These are phyloP conservation scores for Sisor rabdophorus DNA, from an alignment of 2,113 vertebrate species.

Conservation along the genomic window DNA sequence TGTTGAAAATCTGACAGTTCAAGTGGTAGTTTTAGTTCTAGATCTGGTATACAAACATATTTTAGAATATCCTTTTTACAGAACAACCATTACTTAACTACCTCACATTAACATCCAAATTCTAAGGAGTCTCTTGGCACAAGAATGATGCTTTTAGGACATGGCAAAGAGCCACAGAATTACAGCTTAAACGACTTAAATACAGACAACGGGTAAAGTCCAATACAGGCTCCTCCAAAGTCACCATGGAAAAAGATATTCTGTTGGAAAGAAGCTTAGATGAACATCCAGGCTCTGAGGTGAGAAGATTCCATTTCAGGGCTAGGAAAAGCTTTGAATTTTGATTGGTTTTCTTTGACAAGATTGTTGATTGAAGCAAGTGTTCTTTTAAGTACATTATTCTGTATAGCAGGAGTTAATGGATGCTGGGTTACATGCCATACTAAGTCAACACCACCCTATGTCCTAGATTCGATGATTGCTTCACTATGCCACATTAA, in stretches of 20 bases:
- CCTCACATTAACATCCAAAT: background rate
- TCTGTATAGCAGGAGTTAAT: constrained; percentile 23
- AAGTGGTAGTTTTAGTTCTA: background rate
- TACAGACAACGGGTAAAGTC: background rate
- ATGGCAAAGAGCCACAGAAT: constrained; percentile 8
- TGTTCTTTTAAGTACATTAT: background rate
- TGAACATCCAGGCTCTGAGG: background rate
- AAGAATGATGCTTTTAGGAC: constrained; percentile 11
- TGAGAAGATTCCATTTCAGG: background rate
- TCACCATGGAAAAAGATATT: background rate
- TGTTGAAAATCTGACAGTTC: background rate
- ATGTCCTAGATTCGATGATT: background rate
- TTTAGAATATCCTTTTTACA: background rate
- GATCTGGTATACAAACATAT: background rate
- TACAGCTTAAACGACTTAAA: background rate
- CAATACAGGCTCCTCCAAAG: constrained; percentile 1
- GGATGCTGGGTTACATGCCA: constrained; percentile 1
- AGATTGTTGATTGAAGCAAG: background rate
- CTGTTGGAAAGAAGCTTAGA: background rate
- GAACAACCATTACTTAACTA: constrained; percentile 17
- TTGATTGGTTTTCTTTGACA: background rate
- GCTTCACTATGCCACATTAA: constrained; percentile 11
- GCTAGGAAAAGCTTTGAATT: background rate
- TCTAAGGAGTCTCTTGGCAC: constrained; percentile 14
- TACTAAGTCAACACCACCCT: constrained; percentile 5